Base-by-base conservation (phyloP, 2,888 invertebrate species). In the Allophyes oxyacanthae region DNA sequence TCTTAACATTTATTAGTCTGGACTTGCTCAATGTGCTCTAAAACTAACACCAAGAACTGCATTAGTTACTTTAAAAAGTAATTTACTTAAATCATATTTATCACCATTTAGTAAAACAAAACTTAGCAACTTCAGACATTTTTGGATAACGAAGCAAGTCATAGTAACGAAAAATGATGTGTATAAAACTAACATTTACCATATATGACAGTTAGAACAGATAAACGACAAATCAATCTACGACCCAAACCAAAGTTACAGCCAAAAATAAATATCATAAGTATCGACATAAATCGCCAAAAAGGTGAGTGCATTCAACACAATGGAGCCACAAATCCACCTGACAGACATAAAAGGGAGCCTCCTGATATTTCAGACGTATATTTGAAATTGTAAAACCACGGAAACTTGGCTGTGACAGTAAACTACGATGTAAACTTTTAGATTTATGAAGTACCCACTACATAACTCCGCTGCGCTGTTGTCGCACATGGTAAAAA, bases 401-500 rank as follows among this genome's bases (percentile, higher is more conserved):
- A 65, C 80, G 73, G 74, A 72, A 81, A 85, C 83, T 84, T 81
- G 76, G 77, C 78, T 77, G 68, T 79, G 85, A 82, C 83, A 78
- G 82, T 81, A 81, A 85, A 86, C 81, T 85, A 84, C 78, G 84
- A 80, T 78, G 80, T 77, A 78, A 86, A 87, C 84, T 87, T 86
- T 84, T 73, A 84, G 87, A 88, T 88, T 88, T 88, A 88, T 88
- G 86, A 81, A 86, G 79, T 84, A 78, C 71, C 73, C 64, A 68
- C 73, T 67, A 62, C 67, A 71, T 71, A 74, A 70, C 73, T 78
- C 77, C 52, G 54, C 69, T 73, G 72, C 72, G 67, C 20, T 65
- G 77, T 75, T 73, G 63, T 77, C 72, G 79, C 81, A 81, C 79
- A 81, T 83, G 82, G 79, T 66, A 76, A 80, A 75, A 64, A 81